Conservation (phyloP, 2,113 vertebrate species). For the Sorex araneus region DNA sequence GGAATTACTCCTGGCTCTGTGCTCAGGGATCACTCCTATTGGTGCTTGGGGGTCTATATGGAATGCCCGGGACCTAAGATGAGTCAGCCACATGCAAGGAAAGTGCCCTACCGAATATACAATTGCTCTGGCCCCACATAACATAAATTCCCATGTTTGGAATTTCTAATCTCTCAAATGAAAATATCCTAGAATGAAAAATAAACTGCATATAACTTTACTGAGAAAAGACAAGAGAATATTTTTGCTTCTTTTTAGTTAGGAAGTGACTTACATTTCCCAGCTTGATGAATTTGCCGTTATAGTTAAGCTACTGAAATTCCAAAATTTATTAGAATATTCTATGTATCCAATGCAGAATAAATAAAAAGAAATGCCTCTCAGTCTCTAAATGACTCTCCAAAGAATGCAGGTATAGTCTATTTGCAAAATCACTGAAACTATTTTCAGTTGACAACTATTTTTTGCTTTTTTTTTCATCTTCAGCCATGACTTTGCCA, state of each 20-base stretch:
- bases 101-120: too few species aligned
- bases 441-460: conserved; percentile 20
- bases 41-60: too few species aligned
- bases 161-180: conserved; percentile 37
- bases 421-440: not conserved
- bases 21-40: too few species aligned
- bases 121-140: too few species aligned
- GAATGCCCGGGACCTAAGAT: too few species aligned
- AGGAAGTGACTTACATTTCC: conserved; percentile 29
- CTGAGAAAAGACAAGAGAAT: not conserved
- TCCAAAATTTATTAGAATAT: conserved; percentile 40
- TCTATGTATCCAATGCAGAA: conserved; percentile 16
- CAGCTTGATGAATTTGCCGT: conserved; percentile 56
- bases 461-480: not conserved
- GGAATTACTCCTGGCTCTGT: too few species aligned
- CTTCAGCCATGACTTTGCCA: conserved; percentile 79
- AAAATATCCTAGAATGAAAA: conserved; percentile 55
- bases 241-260: conserved; percentile 52
- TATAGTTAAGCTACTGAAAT: conserved; percentile 62
- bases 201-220: not conserved
- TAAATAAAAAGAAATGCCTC: conserved; percentile 56
- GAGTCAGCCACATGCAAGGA: too few species aligned
- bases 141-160: not conserved
- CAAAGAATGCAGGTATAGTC: not conserved
- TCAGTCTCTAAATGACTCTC: conserved; percentile 39